Evolutionary conservation across 2,797 vertebrate genomes (phyloP).

Genomic region (Mus minutoides): DNA sequence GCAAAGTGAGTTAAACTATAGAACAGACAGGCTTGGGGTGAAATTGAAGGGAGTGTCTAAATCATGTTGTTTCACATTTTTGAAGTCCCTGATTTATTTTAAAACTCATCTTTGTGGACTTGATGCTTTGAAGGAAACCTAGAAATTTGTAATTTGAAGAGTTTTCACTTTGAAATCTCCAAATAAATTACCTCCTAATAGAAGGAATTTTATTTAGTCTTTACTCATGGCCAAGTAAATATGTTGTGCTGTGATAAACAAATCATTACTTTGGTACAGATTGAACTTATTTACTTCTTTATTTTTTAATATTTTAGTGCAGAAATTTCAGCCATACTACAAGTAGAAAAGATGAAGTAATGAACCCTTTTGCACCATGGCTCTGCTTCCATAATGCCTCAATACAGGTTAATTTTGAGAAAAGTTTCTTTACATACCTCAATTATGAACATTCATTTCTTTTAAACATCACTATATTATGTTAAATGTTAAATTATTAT

Average conservation of each 20-base stretch:
- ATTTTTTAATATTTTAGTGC: background rate
- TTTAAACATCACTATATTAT: background rate
- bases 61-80: background rate
- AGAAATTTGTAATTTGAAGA: background rate
- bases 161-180: background rate
- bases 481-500: background rate
- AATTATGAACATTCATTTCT: background rate
- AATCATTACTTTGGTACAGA: background rate
- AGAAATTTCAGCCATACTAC: background rate
- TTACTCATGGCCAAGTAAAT: background rate
- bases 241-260: background rate
- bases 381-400: background rate
- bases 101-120: background rate
- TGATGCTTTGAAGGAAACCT: background rate
- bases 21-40: background rate
- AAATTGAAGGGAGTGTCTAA: background rate
- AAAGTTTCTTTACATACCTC: background rate
- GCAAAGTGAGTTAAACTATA: conserved; percentile 39
- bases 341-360: background rate
- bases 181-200: background rate
- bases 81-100: background rate
- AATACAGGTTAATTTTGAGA: background rate
- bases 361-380: background rate
- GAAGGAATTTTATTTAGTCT: background rate
- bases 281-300: background rate